Evolutionary conservation across 2,888 invertebrate species (phyloP).

Genomic region (Zaprionus lineosus): DNA sequence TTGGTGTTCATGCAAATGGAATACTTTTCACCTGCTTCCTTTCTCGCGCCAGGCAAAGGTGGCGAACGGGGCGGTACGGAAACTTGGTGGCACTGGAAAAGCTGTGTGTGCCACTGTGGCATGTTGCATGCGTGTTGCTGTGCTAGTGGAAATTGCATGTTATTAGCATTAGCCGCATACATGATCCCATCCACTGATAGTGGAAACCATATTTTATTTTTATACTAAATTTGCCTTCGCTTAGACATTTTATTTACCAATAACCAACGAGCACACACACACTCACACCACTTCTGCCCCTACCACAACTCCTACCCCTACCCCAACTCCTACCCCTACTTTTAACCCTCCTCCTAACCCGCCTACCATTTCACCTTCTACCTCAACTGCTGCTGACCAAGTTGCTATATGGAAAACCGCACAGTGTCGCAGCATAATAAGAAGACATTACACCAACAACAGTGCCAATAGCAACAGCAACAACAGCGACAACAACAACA

Average conservation of each 20-base stretch:
- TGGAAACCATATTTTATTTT: slow-evolving; percentile 73
- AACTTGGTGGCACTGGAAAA: slow-evolving; percentile 17
- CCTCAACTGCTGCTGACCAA: slow-evolving; percentile 15
- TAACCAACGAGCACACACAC: slow-evolving; percentile 54
- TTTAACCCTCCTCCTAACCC: no score
- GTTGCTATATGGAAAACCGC: slow-evolving; percentile 42
- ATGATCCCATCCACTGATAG: slow-evolving; percentile 74
- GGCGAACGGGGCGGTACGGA: neutral
- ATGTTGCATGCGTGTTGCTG: slow-evolving; percentile 64
- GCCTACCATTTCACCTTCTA: neutral
- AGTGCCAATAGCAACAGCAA: slow-evolving; percentile 42
- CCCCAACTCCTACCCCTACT: no score
- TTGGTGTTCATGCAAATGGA: slow-evolving; percentile 76
- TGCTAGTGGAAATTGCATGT: slow-evolving; percentile 74
- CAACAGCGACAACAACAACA: slow-evolving; percentile 44
- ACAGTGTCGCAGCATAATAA: slow-evolving; percentile 76
- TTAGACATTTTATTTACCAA: slow-evolving; percentile 76
- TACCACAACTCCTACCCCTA: no score
- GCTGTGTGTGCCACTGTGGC: slow-evolving; percentile 45
- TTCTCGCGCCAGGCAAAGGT: slow-evolving; percentile 16
- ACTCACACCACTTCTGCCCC: slow-evolving; percentile 6
- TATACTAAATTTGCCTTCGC: slow-evolving; percentile 67
- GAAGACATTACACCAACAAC: slow-evolving; percentile 74
- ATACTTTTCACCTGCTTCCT: slow-evolving; percentile 76
- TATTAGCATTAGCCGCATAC: slow-evolving; percentile 78